Evolutionary conservation across 1,140 invertebrate species (phyloP).

Genomic region (Drosophila willistoni): DNA sequence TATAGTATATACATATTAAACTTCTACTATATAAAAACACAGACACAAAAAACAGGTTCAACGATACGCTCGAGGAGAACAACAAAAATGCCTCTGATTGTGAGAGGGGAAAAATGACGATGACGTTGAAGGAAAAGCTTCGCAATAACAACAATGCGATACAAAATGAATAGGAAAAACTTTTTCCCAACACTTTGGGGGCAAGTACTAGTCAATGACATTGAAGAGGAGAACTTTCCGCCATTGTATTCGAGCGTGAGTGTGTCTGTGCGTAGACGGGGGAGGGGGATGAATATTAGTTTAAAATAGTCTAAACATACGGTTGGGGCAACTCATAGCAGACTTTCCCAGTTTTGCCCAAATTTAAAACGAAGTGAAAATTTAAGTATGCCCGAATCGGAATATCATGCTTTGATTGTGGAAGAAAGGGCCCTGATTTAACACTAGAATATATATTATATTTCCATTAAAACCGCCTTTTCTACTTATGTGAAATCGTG

Average conservation of each 20-base stretch:
- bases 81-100: conserved; percentile 8
- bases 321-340: neutral
- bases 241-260: conserved; percentile 14
- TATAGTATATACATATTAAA: conserved; percentile 30
- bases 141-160: conserved; percentile 28
- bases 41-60: conserved; percentile 55
- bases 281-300: conserved; percentile 15
- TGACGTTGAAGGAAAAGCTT: conserved; percentile 29
- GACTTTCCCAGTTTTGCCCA: conserved; percentile 18
- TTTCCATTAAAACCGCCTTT: no score
- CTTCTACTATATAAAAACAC: conserved; percentile 48
- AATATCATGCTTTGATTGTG: neutral
- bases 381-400: conserved; percentile 34
- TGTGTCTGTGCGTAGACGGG: neutral
- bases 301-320: conserved; percentile 33
- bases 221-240: conserved; percentile 46
- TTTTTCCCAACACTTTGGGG: conserved; percentile 58
- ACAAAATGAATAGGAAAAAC: conserved; percentile 47
- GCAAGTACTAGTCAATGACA: conserved; percentile 66
- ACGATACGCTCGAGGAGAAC: conserved; percentile 38
- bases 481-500: no score
- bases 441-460: no score
- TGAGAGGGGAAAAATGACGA: conserved; percentile 19
- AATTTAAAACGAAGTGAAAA: conserved; percentile 53
- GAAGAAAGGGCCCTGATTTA: no score